A percentile compares a stretch with the other conserved stretches of the same genome.
These are phyloP conservation scores for Caenorhabditis macrosperma DNA, from an alignment of 2,888 invertebrate genomes.

Conservation along the genomic window DNA sequence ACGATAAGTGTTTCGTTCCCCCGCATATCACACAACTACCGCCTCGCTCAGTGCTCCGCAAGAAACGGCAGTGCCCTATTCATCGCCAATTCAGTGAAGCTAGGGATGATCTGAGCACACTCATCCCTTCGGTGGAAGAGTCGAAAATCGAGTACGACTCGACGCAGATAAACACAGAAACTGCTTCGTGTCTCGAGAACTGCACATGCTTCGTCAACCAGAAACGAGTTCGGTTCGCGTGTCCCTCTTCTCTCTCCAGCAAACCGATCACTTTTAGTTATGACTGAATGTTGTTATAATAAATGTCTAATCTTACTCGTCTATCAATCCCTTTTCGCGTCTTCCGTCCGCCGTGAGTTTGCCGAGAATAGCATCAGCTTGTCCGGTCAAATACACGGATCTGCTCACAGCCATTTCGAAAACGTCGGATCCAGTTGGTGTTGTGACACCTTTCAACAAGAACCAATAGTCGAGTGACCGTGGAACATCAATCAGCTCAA, in stretches of 20 bases:
- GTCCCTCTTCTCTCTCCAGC: slow-evolving; percentile 18
- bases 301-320: slow-evolving; percentile 65
- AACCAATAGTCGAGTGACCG: slow-evolving; percentile 78
- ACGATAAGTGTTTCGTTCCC: slow-evolving; percentile 34
- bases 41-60: slow-evolving; percentile 26
- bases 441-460: slow-evolving; percentile 71
- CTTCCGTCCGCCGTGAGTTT: slow-evolving; percentile 64
- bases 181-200: slow-evolving; percentile 4
- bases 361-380: slow-evolving; percentile 71
- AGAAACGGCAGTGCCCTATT: slow-evolving; percentile 8
- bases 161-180: slow-evolving; percentile 21
- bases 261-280: slow-evolving; percentile 7
- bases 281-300: slow-evolving; percentile 1
- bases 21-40: slow-evolving; percentile 27
- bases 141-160: slow-evolving; percentile 42
- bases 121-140: slow-evolving; percentile 2
- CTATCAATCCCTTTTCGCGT: slow-evolving; percentile 72
- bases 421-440: slow-evolving; percentile 70
- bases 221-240: slow-evolving; percentile 52
- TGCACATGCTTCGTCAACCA: slow-evolving; percentile 36
- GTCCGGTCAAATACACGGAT: slow-evolving; percentile 73
- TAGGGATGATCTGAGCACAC: not conserved
- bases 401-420: slow-evolving; percentile 78
- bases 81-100: slow-evolving; percentile 29
- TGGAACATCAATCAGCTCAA: slow-evolving; percentile 75